phyloP scores from a whole-genome alignment of 2,797 vertebrate genomes.

The Catostomus latipinnis region DNA sequence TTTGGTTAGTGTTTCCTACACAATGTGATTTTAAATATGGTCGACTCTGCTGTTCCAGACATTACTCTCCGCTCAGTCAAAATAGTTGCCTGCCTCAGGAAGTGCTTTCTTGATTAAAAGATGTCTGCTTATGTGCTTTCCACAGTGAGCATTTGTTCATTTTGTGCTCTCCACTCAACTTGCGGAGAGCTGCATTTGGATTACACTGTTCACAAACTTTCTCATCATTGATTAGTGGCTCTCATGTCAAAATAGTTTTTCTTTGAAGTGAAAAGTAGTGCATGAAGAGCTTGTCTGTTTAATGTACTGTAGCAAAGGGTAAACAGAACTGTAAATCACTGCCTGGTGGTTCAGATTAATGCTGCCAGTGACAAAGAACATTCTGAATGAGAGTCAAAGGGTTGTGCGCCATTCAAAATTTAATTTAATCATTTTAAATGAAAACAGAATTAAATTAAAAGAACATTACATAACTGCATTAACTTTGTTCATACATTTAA shows the following conservation, averaged over 20 bases:
- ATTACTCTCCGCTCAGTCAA: conserved; percentile 38
- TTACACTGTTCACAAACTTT: conserved; percentile 18
- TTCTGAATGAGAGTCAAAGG: background rate
- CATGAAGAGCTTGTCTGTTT: conserved; percentile 23
- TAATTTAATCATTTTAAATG: too few species aligned
- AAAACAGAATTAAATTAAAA: too few species aligned
- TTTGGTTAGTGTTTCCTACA: background rate
- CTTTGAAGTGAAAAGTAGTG: conserved; percentile 11
- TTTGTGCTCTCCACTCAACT: background rate
- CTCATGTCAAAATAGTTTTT: conserved; percentile 23
- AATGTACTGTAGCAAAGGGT: conserved; percentile 14
- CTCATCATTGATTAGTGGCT: conserved; percentile 15
- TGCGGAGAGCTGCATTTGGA: conserved; percentile 1
- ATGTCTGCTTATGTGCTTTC: conserved; percentile 1
- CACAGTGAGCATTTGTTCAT: background rate
- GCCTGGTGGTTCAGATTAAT: conserved; percentile 2
- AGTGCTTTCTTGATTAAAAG: conserved; percentile 34
- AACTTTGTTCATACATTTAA: too few species aligned
- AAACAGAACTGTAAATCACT: conserved; percentile 25
- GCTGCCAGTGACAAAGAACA: background rate
- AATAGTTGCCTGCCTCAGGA: conserved; percentile 41
- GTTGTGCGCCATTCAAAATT: too few species aligned
- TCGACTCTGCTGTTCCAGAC: conserved; percentile 14
- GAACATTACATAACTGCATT: too few species aligned
- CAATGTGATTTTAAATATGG: conserved; percentile 15